Evolutionary conservation across 2,888 invertebrate genomes (phyloP).

Genomic region (Drosophila trichaetosa): DNA sequence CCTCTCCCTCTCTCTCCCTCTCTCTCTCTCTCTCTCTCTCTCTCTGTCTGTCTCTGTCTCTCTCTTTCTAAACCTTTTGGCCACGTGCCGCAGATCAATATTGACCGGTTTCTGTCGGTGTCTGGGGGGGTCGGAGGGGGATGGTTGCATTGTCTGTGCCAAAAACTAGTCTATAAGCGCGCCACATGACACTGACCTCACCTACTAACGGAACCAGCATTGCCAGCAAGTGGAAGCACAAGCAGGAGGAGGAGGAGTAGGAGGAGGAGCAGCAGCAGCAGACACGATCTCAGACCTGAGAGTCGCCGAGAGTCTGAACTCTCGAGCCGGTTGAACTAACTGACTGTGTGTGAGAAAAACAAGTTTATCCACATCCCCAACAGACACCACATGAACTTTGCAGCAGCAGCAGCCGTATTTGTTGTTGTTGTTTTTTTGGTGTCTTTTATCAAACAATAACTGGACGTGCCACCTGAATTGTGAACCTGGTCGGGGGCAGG

Average conservation of each 20-base stretch:
- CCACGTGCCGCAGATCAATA: conserved; percentile 59
- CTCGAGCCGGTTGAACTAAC: conserved; percentile 62
- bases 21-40: background rate
- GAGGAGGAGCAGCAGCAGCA: conserved; percentile 14
- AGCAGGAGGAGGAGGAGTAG: conserved; percentile 12
- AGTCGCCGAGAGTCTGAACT: conserved; percentile 41
- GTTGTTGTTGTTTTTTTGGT: conserved; percentile 39
- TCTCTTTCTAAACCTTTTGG: conserved; percentile 1
- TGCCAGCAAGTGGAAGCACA: conserved; percentile 31
- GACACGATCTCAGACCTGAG: conserved; percentile 46
- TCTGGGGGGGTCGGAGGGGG: background rate
- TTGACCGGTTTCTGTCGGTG: conserved; percentile 50
- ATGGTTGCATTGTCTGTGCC: conserved; percentile 46
- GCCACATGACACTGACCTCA: conserved; percentile 83
- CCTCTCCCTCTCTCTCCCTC: background rate
- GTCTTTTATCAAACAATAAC: conserved; percentile 63
- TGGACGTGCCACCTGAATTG: conserved; percentile 67
- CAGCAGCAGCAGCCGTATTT: conserved; percentile 35
- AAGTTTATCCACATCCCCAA: conserved; percentile 78
- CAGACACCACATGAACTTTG: conserved; percentile 40
- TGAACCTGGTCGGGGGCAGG: conserved; percentile 66
- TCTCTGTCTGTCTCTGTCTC: background rate
- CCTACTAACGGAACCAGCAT: conserved; percentile 79
- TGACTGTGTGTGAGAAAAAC: conserved; percentile 58
- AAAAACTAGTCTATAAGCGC: conserved; percentile 77